Evolutionary conservation across 2,113 vertebrate species (phyloP), one percentile per base, ranked within the genome.

Genomic region (Gallinago jamesoni): DNA sequence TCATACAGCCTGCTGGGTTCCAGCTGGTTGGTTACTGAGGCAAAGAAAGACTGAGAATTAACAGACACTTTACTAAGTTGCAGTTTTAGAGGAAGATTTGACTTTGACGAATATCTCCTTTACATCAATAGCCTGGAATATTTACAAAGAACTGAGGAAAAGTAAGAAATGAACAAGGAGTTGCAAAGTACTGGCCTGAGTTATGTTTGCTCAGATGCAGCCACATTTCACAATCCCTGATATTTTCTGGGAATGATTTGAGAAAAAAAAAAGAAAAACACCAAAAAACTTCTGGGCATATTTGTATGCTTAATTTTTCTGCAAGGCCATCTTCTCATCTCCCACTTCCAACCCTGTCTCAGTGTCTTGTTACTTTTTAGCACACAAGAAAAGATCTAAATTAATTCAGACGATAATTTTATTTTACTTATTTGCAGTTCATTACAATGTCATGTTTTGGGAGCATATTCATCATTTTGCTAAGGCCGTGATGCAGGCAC

Each of bases 41-140:
- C 47, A 66, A 77, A 69, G 27, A 43, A 62, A 80, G 39, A 62
- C n/a, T 63, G 86, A 73, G 10, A 28, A 30, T 80, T 89, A 89
- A 19, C 52, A 96, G 74, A 82, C 45, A 87, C 30, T 87, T 55
- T n/a, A 56, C 24, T 73, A 27, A 82, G 35, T 8, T 73, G 56
- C 87, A 50, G 31, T 2, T 84, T 86, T 59, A 72, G 41, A 87
- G 27, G 28, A 14, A 64, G 23, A 72, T 28, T 77, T 48, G 28
- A 72, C 74, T 89, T 96, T 80, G 77, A 87, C 41, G 91, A 85
- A 89, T 91, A 62, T 25, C 41, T 81, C 68, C 21, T 91, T 78
- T 82, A 80, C 66, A 93, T 94, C 62, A 96, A 79, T 69, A 91
- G 37, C n/a, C 53, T 92, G 73, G 73, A 94, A 72, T 73, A 94